Base-by-base conservation (phyloP, 2,113 vertebrate species). In the Stercorarius parasiticus region DNA sequence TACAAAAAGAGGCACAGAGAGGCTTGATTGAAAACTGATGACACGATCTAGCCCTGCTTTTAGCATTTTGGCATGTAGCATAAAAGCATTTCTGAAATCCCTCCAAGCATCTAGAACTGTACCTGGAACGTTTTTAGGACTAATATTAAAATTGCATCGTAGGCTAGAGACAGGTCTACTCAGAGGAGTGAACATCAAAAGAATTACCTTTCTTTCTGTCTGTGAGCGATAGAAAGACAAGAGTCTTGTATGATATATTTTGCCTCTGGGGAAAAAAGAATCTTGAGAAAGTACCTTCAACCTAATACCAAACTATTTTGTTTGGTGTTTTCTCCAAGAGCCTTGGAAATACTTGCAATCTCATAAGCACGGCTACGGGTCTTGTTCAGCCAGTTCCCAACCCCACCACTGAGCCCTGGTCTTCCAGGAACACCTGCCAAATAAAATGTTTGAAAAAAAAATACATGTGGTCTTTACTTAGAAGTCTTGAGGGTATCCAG, bases 11-110 rank as follows among this genome's bases (percentile, higher is more conserved):
- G 58, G 40, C 88, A 86, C 34, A 49, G 77, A 61, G 72, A 82
- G 66, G 17, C n/a, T 91, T 95, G 86, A 86, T 64, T 97, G 84
- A 95, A 97, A 97, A 95, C 73, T 55, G 86, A 95, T 89, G 94
- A 95, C 86, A 96, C 81, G 69, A 38, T 43, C 49, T 76, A 80
- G 72, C 77, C 49, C 73, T 45, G 88, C 86, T 93, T 93, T 91
- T 87, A 95, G 86, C 70, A 65, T 79, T 93, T 87, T 95, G 93
- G 96, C 91, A 77, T 9, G 55, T 50, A 74, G 78, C 80, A 88
- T 61, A 90, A 77, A 85, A 88, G 74, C 79, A 84, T 92, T 96
- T 90, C 79, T 97, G 87, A 96, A 97, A 90, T 86, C 89, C 52
- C 47, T 88, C 78, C 88, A 93, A 93, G 82, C 69, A 93, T 72